Conservation (phyloP, 2,888 invertebrate genomes). For the Clepsis dumicolana region DNA sequence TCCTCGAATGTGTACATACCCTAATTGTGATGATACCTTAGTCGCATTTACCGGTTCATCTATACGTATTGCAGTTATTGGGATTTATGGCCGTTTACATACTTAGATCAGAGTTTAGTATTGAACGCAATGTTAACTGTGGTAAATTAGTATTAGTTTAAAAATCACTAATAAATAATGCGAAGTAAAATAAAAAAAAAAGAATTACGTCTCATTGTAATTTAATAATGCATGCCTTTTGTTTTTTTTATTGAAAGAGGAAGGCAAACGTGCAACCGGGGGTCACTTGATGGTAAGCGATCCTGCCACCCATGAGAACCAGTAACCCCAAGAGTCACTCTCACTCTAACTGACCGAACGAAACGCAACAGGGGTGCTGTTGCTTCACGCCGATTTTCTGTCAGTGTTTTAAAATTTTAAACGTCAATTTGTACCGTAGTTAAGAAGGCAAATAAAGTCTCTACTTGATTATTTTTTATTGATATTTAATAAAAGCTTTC, state of each 20-base stretch:
- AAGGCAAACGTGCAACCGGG: no score
- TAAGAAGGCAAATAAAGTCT: not conserved
- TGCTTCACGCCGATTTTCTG: no score
- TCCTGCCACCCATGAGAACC: no score
- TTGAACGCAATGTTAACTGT: not conserved
- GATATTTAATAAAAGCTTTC: constrained; percentile 68
- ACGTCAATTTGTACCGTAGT: not conserved
- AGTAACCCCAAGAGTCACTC: no score
- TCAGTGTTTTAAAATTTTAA: not conserved
- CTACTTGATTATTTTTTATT: constrained; percentile 47
- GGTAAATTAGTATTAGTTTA: not conserved
- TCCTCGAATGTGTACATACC: constrained; percentile 67
- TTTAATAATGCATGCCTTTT: no score
- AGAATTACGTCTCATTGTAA: not conserved
- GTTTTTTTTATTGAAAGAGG: no score
- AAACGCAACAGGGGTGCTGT: no score
- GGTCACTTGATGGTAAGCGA: no score
- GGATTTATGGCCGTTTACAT: constrained; percentile 45
- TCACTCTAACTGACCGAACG: no score
- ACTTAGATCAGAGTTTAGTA: not conserved
- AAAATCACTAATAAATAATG: not conserved
- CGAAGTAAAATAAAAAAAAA: not conserved
- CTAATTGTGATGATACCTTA: constrained; percentile 53
- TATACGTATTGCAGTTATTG: constrained; percentile 50
- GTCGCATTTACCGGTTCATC: constrained; percentile 40